A percentile compares a stretch with the other conserved stretches of the same genome.
These are phyloP conservation scores for Ellobium chinense DNA, from an alignment of 2,888 invertebrate species.

Conservation along the genomic window DNA sequence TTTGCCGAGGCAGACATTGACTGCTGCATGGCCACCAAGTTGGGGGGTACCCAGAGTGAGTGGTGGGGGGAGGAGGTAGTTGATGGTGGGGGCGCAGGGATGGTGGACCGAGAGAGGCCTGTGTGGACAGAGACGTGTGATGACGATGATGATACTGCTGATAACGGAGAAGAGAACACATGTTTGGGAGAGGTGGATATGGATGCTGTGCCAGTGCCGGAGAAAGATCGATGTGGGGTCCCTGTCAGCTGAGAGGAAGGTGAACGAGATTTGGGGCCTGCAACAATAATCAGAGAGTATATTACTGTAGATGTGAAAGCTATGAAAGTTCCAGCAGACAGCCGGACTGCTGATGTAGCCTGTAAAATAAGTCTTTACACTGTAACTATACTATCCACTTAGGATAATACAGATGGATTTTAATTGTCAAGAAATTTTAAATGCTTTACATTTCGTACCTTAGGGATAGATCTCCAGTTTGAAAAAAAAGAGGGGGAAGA, in stretches of 20 bases:
- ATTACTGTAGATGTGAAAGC: too few species aligned
- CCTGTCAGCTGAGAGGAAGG: conserved; percentile 19
- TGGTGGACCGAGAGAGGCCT: conserved; percentile 79
- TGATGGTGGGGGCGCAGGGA: conserved; percentile 27
- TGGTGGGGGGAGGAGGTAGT: conserved; percentile 42
- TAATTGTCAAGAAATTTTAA: too few species aligned
- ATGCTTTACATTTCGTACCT: too few species aligned
- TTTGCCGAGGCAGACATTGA: conserved; percentile 79
- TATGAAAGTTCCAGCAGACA: too few species aligned
- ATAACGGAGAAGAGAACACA: conserved; percentile 13
- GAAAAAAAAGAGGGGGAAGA: too few species aligned
- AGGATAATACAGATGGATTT: too few species aligned
- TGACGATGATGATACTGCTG: conserved; percentile 39
- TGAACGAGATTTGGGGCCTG: conserved; percentile 26
- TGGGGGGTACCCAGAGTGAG: conserved; percentile 79
- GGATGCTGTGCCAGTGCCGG: conserved; percentile 13
- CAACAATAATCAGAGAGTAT: neutral
- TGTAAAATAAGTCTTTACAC: too few species aligned
- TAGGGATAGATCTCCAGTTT: too few species aligned
- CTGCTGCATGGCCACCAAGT: conserved; percentile 83
- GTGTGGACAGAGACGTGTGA: conserved; percentile 43
- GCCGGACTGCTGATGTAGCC: too few species aligned
- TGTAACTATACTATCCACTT: too few species aligned
- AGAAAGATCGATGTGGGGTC: conserved; percentile 34
- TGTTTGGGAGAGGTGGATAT: conserved; percentile 13